Base-by-base conservation (phyloP, 2,113 vertebrate species). In the Barbus barbus region DNA sequence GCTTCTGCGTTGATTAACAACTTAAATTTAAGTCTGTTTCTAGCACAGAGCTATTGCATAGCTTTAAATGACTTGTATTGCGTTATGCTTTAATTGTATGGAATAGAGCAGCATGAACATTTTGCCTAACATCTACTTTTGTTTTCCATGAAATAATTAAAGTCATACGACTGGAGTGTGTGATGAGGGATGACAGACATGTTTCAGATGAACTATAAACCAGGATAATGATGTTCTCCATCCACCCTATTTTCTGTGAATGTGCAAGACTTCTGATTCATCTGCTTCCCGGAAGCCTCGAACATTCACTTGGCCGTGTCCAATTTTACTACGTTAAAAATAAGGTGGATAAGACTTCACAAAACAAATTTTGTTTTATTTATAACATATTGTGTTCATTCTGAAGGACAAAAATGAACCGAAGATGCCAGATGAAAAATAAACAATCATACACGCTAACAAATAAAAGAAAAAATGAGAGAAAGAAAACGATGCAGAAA, bases 71-170 rank as follows among this genome's bases (percentile, higher is more conserved):
- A 24, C 16, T 67, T 33, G 28, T 33, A 33, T 9, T 9, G 9
- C 8, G 0, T 33, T 20, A 31, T 20, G 1, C 14, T 33, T 33
- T 31, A 4, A 61, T 9, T 71, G 12, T n/a, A 71, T 41, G 33
- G 20, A 71, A 38, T 41, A 38, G 9, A 71, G 9, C 33, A 41
- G 9, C 9, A 1, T 69, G 3, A 71, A n/a, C 67, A 71, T 41
- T 71, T 31, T 90, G 88, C 89, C 87, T 90, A 90, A 84, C 86
- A 78, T 85, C 85, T 84, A 20, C 9, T 41, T 38, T 38, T 4
- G 9, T 38, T 36, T 38, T 65, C 67, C 51, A 22, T 13, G 28
- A 12, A 71, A 41, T 0, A 33, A 9, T 4, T 20, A 9, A 67
- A 20, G 16, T 22, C 28, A 33, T 33, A 36, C 20, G 9, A 69